These are phyloP conservation scores for Pollenia amentaria DNA, from an alignment of 2,888 invertebrate genomes.

Conservation along the genomic window DNA sequence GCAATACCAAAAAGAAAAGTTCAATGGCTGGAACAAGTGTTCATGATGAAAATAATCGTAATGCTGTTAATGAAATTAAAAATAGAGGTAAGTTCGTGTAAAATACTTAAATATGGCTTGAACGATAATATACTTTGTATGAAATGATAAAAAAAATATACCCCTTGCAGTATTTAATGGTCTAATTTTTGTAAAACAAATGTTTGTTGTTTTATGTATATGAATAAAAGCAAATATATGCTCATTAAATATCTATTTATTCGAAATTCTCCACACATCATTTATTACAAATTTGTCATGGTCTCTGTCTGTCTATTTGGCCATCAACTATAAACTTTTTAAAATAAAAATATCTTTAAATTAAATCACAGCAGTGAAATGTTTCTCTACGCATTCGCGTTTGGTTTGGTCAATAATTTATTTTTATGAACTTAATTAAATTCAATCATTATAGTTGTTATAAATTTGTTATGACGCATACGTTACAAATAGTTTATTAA, in stretches of 20 bases:
- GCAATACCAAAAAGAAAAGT: conserved; percentile 75
- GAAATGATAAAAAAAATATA: not conserved
- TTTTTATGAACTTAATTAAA: conserved; percentile 52
- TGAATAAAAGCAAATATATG: not conserved
- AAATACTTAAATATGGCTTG: not conserved
- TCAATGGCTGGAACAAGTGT: conserved; percentile 76
- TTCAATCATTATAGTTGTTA: conserved; percentile 49
- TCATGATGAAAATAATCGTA: conserved; percentile 84
- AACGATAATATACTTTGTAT: too few relatives aligned
- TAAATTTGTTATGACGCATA: conserved; percentile 53
- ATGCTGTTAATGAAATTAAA: conserved; percentile 84
- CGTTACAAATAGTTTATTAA: not conserved
- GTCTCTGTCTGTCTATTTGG: conserved; percentile 4
- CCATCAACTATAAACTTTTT: not conserved
- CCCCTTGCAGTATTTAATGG: conserved; percentile 9
- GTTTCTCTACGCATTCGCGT: not conserved
- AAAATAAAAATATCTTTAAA: not conserved
- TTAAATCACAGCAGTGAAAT: conserved; percentile 24
- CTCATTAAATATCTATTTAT: conserved; percentile 13
- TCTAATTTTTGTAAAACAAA: not conserved
- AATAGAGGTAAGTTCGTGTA: conserved; percentile 81
- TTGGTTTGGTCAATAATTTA: conserved; percentile 3
- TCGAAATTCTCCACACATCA: conserved; percentile 26
- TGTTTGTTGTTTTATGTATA: conserved; percentile 4
- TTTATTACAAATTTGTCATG: conserved; percentile 40